Evolutionary conservation across 2,888 invertebrate species (phyloP).

Genomic region (Timandra comae): DNA sequence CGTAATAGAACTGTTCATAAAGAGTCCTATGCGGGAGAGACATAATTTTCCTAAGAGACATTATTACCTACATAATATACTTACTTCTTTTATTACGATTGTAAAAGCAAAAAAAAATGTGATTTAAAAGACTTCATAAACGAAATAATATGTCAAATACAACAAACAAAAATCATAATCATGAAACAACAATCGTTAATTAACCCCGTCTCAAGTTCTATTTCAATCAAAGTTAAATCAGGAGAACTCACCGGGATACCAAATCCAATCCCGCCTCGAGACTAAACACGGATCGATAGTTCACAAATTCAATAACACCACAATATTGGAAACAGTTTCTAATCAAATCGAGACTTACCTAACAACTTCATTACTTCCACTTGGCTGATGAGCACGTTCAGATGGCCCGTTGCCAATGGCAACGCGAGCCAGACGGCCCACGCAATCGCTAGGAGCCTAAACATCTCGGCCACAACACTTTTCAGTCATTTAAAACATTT

Average conservation of each 20-base stretch:
- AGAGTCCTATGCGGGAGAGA: too few relatives aligned
- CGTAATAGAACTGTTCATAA: too few relatives aligned
- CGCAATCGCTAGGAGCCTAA: conserved; percentile 54
- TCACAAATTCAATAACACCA: conserved; percentile 13
- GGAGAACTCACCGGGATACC: conserved; percentile 4
- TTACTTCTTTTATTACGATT: too few relatives aligned
- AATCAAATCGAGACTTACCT: conserved; percentile 76
- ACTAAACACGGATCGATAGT: conserved; percentile 14
- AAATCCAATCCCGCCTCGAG: background rate
- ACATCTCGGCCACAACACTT: conserved; percentile 53
- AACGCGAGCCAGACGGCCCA: conserved; percentile 65
- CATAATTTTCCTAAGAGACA: too few relatives aligned
- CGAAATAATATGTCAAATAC: too few relatives aligned
- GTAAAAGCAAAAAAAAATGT: too few relatives aligned
- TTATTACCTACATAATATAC: too few relatives aligned
- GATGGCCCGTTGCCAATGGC: conserved; percentile 80
- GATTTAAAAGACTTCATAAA: too few relatives aligned
- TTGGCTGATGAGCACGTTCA: conserved; percentile 88
- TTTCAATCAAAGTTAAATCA: conserved; percentile 19
- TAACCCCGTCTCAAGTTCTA: conserved; percentile 10
- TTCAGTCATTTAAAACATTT: conserved; percentile 57
- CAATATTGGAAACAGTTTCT: conserved; percentile 19
- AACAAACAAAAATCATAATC: background rate
- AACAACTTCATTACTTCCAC: conserved; percentile 87
- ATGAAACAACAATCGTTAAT: conserved; percentile 12